phyloP scores from a whole-genome alignment of 2,113 vertebrate genomes.

The Hipposideros armiger region DNA sequence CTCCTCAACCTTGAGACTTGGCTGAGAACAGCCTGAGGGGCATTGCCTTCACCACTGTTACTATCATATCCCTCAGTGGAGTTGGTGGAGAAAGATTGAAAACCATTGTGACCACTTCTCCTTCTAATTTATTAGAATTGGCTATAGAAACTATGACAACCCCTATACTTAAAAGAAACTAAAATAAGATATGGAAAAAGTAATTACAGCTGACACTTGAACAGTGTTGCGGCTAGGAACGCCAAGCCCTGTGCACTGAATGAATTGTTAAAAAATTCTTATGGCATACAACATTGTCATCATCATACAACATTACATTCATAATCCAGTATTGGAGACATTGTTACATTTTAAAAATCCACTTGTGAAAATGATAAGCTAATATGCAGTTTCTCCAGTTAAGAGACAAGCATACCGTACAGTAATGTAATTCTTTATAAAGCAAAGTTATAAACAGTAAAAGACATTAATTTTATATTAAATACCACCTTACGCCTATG shows the following conservation, averaged over 20 bases:
- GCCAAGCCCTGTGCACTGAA: not conserved
- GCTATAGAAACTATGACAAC: not conserved
- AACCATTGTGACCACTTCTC: not conserved
- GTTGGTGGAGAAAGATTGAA: slow-evolving; percentile 16
- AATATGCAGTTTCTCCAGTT: not conserved
- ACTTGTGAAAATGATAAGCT: not conserved
- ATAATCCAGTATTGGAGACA: not conserved
- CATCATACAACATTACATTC: not conserved
- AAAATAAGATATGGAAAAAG: not conserved
- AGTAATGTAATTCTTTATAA: not conserved
- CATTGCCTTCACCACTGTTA: not conserved
- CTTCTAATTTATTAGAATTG: slow-evolving; percentile 46
- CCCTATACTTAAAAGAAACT: not conserved
- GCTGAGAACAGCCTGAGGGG: not conserved
- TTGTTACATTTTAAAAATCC: not conserved
- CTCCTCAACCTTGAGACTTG: not conserved
- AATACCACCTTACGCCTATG: not conserved
- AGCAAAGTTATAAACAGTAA: not conserved
- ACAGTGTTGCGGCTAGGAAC: not conserved
- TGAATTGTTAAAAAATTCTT: not conserved
- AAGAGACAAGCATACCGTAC: not conserved
- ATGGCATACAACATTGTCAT: not conserved
- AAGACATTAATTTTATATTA: not conserved
- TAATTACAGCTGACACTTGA: not conserved
- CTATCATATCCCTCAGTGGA: not conserved